Conservation (phyloP, 2,888 invertebrate genomes). For the Peribatodes rhomboidaria region DNA sequence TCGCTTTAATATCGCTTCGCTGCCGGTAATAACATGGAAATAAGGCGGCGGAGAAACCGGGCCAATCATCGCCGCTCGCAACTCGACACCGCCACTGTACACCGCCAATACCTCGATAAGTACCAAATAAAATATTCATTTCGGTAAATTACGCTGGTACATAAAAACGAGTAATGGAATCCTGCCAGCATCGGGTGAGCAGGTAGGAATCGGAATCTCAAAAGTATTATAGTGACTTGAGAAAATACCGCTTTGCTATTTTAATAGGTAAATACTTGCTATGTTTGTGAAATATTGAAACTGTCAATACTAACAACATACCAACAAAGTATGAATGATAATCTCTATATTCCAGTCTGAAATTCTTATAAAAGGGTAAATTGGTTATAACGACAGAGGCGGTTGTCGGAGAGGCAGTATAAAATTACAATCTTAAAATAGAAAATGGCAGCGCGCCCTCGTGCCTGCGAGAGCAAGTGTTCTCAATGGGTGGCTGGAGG, state of each 20-base stretch:
- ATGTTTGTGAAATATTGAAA: no score
- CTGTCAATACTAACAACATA: neutral
- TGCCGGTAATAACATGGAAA: conserved; percentile 86
- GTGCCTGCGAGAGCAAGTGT: conserved; percentile 49
- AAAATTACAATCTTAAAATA: conserved; percentile 52
- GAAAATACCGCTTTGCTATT: neutral
- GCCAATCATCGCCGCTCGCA: conserved; percentile 81
- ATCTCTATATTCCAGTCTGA: conserved; percentile 35
- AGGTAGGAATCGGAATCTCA: conserved; percentile 25
- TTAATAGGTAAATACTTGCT: neutral
- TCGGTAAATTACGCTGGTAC: conserved; percentile 41
- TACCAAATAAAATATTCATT: conserved; percentile 50
- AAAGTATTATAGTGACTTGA: neutral
- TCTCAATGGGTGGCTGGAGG: conserved; percentile 50
- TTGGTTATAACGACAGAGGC: conserved; percentile 48
- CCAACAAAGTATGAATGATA: conserved; percentile 9
- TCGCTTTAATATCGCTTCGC: conserved; percentile 83
- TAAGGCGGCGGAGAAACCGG: conserved; percentile 82
- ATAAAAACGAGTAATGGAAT: conserved; percentile 44
- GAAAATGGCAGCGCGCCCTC: conserved; percentile 51
- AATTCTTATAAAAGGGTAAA: conserved; percentile 46
- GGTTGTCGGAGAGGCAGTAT: conserved; percentile 45
- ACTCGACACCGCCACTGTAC: conserved; percentile 68
- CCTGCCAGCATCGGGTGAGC: conserved; percentile 22
- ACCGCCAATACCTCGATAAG: conserved; percentile 55